Base-by-base conservation (phyloP, 2,797 vertebrate genomes). In the Coranthus polyacanthus region DNA sequence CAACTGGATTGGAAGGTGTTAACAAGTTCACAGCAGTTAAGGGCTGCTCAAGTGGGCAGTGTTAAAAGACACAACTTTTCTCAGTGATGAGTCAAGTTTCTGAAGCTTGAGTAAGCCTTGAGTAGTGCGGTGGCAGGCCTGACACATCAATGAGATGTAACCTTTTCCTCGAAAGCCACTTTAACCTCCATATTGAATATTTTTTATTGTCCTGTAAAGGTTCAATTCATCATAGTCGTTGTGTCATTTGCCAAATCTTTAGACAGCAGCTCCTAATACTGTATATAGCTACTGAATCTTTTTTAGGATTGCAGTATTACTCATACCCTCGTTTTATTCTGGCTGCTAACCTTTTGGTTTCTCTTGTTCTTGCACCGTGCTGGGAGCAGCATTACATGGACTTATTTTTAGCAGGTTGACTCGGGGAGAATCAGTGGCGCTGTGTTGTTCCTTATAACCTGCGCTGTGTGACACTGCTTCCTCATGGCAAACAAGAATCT, bases 361-460 rank as follows among this genome's bases (percentile, higher is more conserved):
- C 67, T 69, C 77, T 78, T 75, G 47, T 78, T 87, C 67, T 55
- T 68, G 50, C 66, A 45, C 51, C 36, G 51, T 72, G 63, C 66
- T 73, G 59, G 53, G 44, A 81, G 84, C 68, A 72, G 81, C 80
- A 77, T 86, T 83, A 79, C 79, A 57, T 72, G 44, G 52, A 45
- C 17, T 84, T 93, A 92, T 92, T 92, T 91, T 89, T 90, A 91
- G 89, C 75, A 78, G 63, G 66, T 83, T 86, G 88, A 84, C 88
- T 89, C 66, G 24, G 63, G 53, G 64, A 69, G 83, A 80, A 84
- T 83, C 79, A 63, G 47, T 15, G 0, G 42, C 50, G 71, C 58
- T 72, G 55, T 3, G 10, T 59, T 81, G 49, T 43, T 78, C 47
- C 72, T 78, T 44, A 63, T 32, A 32, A 78, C 72, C 55, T 75